Base-by-base conservation (phyloP, 2,888 invertebrate species). In the Pandemis corylana region DNA sequence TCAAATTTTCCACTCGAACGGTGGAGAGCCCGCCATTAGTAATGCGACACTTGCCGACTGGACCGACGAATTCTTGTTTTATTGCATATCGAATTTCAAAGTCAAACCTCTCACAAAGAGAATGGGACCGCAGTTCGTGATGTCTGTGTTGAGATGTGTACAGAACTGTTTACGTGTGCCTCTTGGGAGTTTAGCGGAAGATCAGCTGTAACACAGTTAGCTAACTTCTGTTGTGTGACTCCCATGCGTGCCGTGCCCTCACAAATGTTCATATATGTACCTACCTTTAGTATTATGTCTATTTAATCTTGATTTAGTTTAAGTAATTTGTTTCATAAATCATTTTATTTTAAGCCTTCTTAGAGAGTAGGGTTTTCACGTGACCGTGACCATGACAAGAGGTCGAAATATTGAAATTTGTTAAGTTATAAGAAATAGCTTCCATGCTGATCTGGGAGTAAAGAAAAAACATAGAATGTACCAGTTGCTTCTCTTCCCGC, bases 1-100 rank as follows among this genome's bases (percentile, higher is more conserved):
- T 82, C 80, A 81, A 81, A 82, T 85, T 84, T 83, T 84, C 80
- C 81, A 78, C 81, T 78, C 73, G 77, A 77, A 72, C 75, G 77
- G 74, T 78, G 66, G 78, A 77, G 76, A 72, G 67, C 76, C 76
- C 76, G 46, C 71, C 73, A 78, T 80, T 78, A 78, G 77, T 78
- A 77, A 81, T 77, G 72, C 71, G 76, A 78, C 77, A 74, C 77
- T 76, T 76, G 51, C 76, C 64, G 75, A 77, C 76, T 72, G 64
- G 59, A 28, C 59, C 63, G 68, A 20, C 56, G 68, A 70, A 70
- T 62, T 46, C 62, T 15, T 71, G 70, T 71, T 71, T 70, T 75
- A 75, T 71, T 71, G 46, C 63, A 42, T 71, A 75, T 75, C 56
- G 56, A 67, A 75, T 71, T 71, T 67, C 75, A 67, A 71, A 75